Evolutionary conservation across 2,113 vertebrate genomes (phyloP).

Genomic region (Ancistrus triradiatus): DNA sequence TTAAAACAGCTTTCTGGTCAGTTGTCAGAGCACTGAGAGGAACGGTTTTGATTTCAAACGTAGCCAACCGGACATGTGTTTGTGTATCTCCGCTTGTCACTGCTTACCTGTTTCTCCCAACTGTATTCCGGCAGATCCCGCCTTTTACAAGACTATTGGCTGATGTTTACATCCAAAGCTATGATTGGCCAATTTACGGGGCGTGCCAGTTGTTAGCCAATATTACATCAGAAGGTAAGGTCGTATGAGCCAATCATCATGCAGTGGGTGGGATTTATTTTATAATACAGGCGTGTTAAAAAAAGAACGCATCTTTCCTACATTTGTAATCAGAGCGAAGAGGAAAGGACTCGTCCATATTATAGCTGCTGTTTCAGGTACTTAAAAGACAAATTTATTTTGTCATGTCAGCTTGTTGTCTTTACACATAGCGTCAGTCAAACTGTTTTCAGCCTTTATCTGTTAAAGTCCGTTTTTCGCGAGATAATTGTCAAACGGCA

Average conservation of each 20-base stretch:
- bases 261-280: background rate
- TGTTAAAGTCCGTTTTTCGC: background rate
- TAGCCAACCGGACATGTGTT: slow-evolving; percentile 46
- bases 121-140: background rate
- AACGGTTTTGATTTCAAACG: slow-evolving; percentile 31
- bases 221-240: background rate
- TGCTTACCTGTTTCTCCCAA: slow-evolving; percentile 50
- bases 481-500: slow-evolving; percentile 33
- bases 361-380: slow-evolving; percentile 78
- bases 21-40: background rate
- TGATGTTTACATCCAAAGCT: background rate
- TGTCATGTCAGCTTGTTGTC: slow-evolving; percentile 43
- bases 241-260: background rate
- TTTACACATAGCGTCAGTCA: slow-evolving; percentile 10
- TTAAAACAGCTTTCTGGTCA: no score
- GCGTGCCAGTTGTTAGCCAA: background rate
- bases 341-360: slow-evolving; percentile 70
- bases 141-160: background rate
- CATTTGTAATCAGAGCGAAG: slow-evolving; percentile 61
- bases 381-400: slow-evolving; percentile 36
- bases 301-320: slow-evolving; percentile 48
- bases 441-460: slow-evolving; percentile 1
- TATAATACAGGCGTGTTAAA: slow-evolving; percentile 14
- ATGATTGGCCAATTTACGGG: background rate
- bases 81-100: slow-evolving; percentile 65